Evolutionary conservation across 2,797 vertebrate genomes (phyloP).

Genomic region (Dromococcyx pavoninus): DNA sequence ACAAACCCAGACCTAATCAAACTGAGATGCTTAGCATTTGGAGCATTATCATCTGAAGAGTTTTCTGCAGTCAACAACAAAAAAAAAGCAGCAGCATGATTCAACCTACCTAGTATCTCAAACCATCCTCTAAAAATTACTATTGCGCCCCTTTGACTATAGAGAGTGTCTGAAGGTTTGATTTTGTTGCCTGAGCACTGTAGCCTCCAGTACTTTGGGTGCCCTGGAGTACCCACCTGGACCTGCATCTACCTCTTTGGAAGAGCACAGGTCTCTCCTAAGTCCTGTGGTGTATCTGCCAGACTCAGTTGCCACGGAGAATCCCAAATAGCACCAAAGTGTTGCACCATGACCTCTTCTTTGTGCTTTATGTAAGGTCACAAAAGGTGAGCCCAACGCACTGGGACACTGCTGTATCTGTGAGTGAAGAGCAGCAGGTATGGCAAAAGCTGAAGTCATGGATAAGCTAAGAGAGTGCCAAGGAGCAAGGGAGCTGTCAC

Average conservation of each 20-base stretch:
- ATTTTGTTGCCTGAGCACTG: not conserved
- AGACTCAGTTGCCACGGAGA: not conserved
- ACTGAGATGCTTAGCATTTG: not conserved
- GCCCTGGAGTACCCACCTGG: not conserved
- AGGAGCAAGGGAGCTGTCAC: not conserved
- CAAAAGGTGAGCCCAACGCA: accelerated
- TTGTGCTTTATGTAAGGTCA: not conserved
- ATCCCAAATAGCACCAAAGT: not conserved
- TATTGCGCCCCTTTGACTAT: not conserved
- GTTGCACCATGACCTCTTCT: not conserved
- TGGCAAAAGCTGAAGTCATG: not conserved
- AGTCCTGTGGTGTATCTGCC: not conserved
- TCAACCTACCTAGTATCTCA: not conserved
- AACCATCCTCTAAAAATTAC: not conserved
- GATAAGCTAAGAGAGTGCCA: not conserved
- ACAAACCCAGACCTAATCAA: conserved; percentile 58
- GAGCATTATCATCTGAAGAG: conserved; percentile 57
- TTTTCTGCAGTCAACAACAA: conserved; percentile 2
- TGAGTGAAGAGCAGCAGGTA: accelerated
- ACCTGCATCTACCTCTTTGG: not conserved
- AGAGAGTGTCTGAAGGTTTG: not conserved
- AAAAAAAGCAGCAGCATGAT: conserved; percentile 42
- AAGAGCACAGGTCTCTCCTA: not conserved
- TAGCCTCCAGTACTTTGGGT: not conserved
- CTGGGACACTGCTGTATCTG: not conserved